A percentile compares a stretch with the other conserved stretches of the same genome.
Evolutionary conservation across 2,888 invertebrate species (phyloP).

Genomic region (Branchellion lobata): DNA sequence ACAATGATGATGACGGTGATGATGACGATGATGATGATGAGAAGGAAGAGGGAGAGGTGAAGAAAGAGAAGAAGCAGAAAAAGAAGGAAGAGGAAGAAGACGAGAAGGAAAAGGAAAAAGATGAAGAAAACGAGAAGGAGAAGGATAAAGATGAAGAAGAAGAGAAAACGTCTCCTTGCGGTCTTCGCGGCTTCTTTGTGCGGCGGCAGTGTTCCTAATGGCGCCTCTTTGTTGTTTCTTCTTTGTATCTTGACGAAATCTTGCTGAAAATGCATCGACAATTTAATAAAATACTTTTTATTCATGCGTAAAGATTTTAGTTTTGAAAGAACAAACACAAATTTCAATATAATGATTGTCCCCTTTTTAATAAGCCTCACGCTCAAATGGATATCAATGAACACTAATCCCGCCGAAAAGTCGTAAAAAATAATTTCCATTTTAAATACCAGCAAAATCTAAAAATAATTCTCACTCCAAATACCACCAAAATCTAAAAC

Average conservation of each 20-base stretch:
- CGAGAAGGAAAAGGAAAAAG: too few relatives aligned
- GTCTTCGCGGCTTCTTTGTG: too few relatives aligned
- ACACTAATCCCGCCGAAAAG: neutral
- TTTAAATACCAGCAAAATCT: too few relatives aligned
- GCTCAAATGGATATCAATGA: conserved; percentile 1
- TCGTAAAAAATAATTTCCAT: neutral
- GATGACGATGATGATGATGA: conserved; percentile 11
- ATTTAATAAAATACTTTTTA: neutral
- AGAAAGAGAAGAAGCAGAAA: neutral
- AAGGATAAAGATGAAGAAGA: too few relatives aligned
- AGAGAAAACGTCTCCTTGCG: too few relatives aligned
- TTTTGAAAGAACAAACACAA: neutral
- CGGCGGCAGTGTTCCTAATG: too few relatives aligned
- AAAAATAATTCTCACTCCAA: too few relatives aligned
- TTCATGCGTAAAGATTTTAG: neutral
- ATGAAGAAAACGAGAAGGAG: too few relatives aligned
- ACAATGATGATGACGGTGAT: conserved; percentile 25
- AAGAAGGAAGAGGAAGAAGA: too few relatives aligned
- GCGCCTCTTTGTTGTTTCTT: too few relatives aligned
- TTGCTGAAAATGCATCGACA: neutral
- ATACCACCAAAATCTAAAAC: too few relatives aligned
- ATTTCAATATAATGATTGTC: neutral
- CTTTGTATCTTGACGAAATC: too few relatives aligned
- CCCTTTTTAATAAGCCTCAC: neutral
- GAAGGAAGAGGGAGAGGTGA: neutral